phyloP scores from a whole-genome alignment of 1,140 invertebrate genomes.

The Brachionus plicatilis region DNA sequence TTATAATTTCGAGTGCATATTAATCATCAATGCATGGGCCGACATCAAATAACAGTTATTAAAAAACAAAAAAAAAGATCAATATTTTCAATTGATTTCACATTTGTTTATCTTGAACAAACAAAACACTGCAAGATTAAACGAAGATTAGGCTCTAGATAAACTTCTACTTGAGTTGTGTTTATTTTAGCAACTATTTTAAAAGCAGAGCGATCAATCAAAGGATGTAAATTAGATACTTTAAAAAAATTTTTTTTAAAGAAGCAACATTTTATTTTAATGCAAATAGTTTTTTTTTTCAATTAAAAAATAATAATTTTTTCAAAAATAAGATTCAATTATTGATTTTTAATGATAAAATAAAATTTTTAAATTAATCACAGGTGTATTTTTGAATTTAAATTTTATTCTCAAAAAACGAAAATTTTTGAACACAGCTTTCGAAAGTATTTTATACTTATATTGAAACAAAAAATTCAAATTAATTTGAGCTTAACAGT shows the following conservation, averaged over 20 bases:
- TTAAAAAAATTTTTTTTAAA: too few species aligned
- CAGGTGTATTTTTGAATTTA: too few species aligned
- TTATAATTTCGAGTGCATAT: background rate
- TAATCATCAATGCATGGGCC: background rate
- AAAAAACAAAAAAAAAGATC: background rate
- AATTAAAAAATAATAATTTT: background rate
- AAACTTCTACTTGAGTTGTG: background rate
- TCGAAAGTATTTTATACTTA: background rate
- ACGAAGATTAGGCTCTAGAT: background rate
- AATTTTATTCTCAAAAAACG: too few species aligned
- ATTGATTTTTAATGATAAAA: background rate
- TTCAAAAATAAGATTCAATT: too few species aligned
- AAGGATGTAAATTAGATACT: too few species aligned
- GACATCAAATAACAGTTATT: constrained; percentile 9
- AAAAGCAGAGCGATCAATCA: background rate
- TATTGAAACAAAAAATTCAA: background rate
- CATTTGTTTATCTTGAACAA: background rate
- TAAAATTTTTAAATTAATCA: background rate
- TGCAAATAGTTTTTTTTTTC: background rate
- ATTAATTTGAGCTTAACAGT: background rate
- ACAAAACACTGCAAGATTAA: background rate
- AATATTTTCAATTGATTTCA: background rate
- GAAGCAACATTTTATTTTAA: too few species aligned
- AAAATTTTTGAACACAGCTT: too few species aligned
- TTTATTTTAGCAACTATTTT: background rate